Evolutionary conservation across 1,140 invertebrate genomes (phyloP), one percentile per base, ranked within the genome.

Genomic region (Magallana gigas): DNA sequence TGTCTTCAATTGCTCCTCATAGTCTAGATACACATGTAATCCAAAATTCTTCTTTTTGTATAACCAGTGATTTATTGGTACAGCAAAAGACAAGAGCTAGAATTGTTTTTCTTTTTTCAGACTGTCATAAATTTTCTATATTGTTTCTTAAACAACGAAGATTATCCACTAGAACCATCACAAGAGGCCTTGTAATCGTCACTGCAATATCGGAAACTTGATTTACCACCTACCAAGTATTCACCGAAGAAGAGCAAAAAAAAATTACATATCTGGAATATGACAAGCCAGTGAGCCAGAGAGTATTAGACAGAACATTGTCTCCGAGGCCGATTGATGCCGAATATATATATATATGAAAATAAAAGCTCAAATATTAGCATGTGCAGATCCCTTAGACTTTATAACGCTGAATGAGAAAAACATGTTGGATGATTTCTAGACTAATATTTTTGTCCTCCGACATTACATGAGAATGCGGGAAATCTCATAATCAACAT

Each of bases 381-480:
- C 68, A 76, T 76, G 23, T 29, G 68, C 68, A 76, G 64, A 71
- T 71, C n/a, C 18, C 7, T 6, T 76, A 12, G 36, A 29, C 23
- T 76, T 76, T 76, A 76, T 76, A 29, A 29, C 3, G 2, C 36
- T 76, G 23, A 29, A 76, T 76, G 36, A 76, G 68, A 76, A 76
- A 76, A 76, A 76, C 68, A 76, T 76, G 68, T 29, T 76, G 9
- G 68, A 76, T 0, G 68, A 76, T 29, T 12, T 76, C 68, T 76
- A 76, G 68, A 76, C 23, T 29, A 76, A 76, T 76, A 76, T 76
- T 76, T 76, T 29, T 76, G 68, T 76, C 68, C 23, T 76, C 68
- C 23, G 36, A 76, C 68, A 76, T 48, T 29, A 29, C 9, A 76
- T 76, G 68, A 76, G 23, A 76, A 76, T 76, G 68, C 23, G 6